Evolutionary conservation across 2,888 invertebrate genomes (phyloP).

Genomic region (Eristalis intricaria): DNA sequence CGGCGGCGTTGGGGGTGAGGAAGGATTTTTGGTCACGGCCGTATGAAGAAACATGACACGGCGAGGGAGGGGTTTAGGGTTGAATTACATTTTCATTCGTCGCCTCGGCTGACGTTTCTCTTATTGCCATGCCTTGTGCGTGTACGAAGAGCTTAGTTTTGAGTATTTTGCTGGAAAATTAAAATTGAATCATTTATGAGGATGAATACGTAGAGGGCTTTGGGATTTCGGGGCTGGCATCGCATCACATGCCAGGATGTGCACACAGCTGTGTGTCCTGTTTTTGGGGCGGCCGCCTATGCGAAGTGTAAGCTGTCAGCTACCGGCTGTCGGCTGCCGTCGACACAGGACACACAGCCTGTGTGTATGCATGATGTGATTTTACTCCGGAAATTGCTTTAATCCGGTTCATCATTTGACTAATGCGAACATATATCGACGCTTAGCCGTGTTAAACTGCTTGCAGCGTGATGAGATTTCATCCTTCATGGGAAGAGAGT

Average conservation of each 20-base stretch:
- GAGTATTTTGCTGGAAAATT: slow-evolving; percentile 67
- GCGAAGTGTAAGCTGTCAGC: neutral
- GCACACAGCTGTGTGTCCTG: neutral
- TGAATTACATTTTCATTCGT: slow-evolving; percentile 35
- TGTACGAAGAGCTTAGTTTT: slow-evolving; percentile 54
- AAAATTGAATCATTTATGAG: slow-evolving; percentile 72
- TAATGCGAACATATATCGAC: neutral
- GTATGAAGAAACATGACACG: slow-evolving; percentile 22
- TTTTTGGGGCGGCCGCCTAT: neutral
- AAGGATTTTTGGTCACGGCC: slow-evolving; percentile 45
- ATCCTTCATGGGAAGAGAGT: neutral
- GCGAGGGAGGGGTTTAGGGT: slow-evolving; percentile 31
- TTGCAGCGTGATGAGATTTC: neutral
- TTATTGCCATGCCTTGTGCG: slow-evolving; percentile 48
- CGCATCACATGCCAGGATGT: slow-evolving; percentile 16
- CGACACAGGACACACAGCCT: neutral
- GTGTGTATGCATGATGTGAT: slow-evolving; percentile 59
- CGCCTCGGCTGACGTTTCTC: neutral
- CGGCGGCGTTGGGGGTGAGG: slow-evolving; percentile 17
- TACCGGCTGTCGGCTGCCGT: neutral
- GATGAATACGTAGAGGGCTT: slow-evolving; percentile 59
- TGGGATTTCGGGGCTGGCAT: slow-evolving; percentile 42
- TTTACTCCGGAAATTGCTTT: slow-evolving; percentile 62
- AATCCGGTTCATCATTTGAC: slow-evolving; percentile 37
- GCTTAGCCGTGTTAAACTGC: neutral